Percentiles rank a stretch among this genome's conserved stretches.
phyloP scores from a whole-genome alignment of 2,888 invertebrate genomes.

The Xestia xanthographa region DNA sequence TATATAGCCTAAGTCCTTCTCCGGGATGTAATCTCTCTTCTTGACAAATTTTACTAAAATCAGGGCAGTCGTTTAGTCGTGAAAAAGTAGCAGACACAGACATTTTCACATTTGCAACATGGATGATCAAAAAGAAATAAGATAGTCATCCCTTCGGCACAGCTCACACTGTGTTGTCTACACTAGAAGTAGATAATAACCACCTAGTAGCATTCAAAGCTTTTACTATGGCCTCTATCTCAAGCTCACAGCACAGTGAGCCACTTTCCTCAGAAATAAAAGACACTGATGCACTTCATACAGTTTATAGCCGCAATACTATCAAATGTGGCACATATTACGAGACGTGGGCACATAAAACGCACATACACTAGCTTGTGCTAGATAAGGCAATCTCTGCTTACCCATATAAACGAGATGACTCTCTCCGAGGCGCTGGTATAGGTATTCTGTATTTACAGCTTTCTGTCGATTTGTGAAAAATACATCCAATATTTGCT shows the following conservation, averaged over 20 bases:
- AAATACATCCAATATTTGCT: too few species aligned
- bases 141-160: too few species aligned
- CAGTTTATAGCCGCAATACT: not conserved
- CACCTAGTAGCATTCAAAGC: not conserved
- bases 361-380: not conserved
- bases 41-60: not conserved
- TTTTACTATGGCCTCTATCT: too few species aligned
- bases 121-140: too few species aligned
- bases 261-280: constrained; percentile 12
- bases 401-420: not conserved
- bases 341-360: constrained; percentile 5
- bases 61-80: not conserved
- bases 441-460: not conserved
- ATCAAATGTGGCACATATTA: not conserved
- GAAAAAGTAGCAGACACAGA: not conserved
- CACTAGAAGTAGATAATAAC: not conserved
- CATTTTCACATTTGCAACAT: not conserved
- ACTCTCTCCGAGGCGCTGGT: not conserved
- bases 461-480: not conserved
- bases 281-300: not conserved
- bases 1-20: not conserved
- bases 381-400: constrained; percentile 12
- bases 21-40: too few species aligned
- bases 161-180: not conserved
- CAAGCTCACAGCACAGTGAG: not conserved